Base-by-base conservation (phyloP, 2,113 vertebrate species). In the Xiphorhynchus elegans region DNA sequence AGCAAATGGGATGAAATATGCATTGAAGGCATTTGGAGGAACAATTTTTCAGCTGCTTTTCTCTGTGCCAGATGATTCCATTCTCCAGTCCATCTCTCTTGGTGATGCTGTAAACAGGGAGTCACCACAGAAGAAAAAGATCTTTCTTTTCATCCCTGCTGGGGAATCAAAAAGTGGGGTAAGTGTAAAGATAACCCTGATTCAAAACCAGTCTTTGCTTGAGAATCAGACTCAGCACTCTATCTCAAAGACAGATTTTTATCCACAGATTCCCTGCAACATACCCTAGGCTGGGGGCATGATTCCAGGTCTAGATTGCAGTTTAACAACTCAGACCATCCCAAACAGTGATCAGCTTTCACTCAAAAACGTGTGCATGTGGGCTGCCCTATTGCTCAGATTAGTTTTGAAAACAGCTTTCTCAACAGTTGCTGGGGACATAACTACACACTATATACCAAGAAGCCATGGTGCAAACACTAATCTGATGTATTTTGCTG, bases 21-120 rank as follows among this genome's bases (percentile, higher is more conserved):
- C 33, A 56, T 63, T 95, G 79, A 60, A 70, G 83, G 80, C 31
- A 72, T 89, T 77, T 78, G 62, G 82, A 94, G 82, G 77, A 74
- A 94, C 67, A 26, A 70, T 76, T 91, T 96, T 94, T 95, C 94
- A 86, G 88, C 90, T 97, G 90, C 81, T 97, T 85, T 91, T 59
- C 73, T 90, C 74, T 12, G 20, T 95, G 94, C 87, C 96, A 96
- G 81, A 89, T 81, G 80, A 96, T 82, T 88, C 75, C 60, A 70
- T 89, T 96, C 93, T 96, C 93, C 44, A 74, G 69, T 21, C 31
- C 52, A 82, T 87, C 66, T 46, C 66, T 85, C 69, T 5, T 39
- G n/a, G 72, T 29, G 24, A 80, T 78, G 42, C 31, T 3, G 19
- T 96, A 96, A 97, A 93, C 58, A 94, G 3, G 39, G 90, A 75